Evolutionary conservation across 1,140 invertebrate species (phyloP), one percentile per base, ranked within the genome.

Genomic region (Lysiphlebus fabarum): DNA sequence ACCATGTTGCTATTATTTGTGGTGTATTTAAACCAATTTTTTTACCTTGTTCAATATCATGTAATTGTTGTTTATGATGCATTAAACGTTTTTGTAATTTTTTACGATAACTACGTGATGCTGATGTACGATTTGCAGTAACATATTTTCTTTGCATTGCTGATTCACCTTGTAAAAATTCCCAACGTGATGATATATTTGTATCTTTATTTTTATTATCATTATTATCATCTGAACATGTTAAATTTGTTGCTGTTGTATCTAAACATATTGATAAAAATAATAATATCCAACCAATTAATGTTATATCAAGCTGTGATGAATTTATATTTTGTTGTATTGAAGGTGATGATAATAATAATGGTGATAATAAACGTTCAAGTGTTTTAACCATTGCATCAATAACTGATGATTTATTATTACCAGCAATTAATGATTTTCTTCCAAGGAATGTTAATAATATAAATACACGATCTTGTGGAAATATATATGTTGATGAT

Each of bases 391-490:
- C 77, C 57, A 86, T 84, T 2, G 85, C 81, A 67, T 87, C 85
- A 12, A 87, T 77, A 11, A 86, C 83, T 14, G 84, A 81, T 10
- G 83, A 85, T 56, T 85, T 82, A 63, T 85, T 84, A 36, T 81
- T 75, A n/a, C 79, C 79, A 62, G 80, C 80, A 14, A 82, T 78
- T 59, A 93, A 77, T 58, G 90, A 90, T 68, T 91, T 92, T 61
- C 92, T 88, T 34, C 90, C 90, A 78, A 96, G 84, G 74, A 92
- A 93, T 53, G 91, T 90, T 45, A 95, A 76, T 47, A 95, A 80
- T 61, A 95, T 88, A 69, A 96, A 92, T 38, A 94, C 88, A 68
- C 92, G 88, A 73, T 95, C 92, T 70, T 94, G 88, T 36, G 92
- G 89, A 69, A 92, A 91, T 44, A 90, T 87, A 51, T 86, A 83